These are phyloP conservation scores for Pristionchus exspectatus DNA, from an alignment of 2,888 invertebrate species.

Conservation along the genomic window DNA sequence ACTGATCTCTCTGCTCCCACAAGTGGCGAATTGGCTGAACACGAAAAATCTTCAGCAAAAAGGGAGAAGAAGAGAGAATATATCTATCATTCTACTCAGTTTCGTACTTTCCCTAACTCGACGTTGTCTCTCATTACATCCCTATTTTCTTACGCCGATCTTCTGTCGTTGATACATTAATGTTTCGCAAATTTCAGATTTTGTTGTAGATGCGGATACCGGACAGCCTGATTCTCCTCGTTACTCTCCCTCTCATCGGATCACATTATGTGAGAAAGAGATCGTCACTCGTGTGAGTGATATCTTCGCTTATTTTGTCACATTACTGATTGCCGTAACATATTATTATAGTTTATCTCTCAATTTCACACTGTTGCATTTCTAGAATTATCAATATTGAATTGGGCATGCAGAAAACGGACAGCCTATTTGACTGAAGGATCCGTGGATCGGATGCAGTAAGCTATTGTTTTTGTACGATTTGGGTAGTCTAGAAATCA, in stretches of 20 bases:
- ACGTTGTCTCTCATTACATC: not conserved
- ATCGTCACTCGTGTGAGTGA: slow-evolving; percentile 40
- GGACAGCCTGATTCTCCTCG: not conserved
- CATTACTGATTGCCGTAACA: not conserved
- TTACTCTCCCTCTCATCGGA: not conserved
- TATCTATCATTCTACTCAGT: not conserved
- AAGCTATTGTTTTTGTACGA: no score
- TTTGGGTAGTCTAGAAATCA: no score
- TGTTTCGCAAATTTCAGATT: not conserved
- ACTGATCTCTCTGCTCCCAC: slow-evolving; percentile 27
- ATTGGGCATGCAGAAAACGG: no score
- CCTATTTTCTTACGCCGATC: slow-evolving; percentile 44
- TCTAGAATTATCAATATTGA: no score
- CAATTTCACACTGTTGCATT: not conserved
- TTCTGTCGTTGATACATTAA: no score
- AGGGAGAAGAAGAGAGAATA: not conserved
- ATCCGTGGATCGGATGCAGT: no score
- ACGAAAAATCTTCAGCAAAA: not conserved
- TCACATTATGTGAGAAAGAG: not conserved
- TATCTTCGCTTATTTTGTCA: not conserved
- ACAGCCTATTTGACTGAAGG: no score
- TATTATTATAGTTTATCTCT: not conserved
- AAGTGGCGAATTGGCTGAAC: not conserved
- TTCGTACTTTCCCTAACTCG: not conserved
- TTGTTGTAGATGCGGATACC: not conserved